phyloP scores from a whole-genome alignment of 23 tunicate genomes.

The Oikopleura dioica region DNA sequence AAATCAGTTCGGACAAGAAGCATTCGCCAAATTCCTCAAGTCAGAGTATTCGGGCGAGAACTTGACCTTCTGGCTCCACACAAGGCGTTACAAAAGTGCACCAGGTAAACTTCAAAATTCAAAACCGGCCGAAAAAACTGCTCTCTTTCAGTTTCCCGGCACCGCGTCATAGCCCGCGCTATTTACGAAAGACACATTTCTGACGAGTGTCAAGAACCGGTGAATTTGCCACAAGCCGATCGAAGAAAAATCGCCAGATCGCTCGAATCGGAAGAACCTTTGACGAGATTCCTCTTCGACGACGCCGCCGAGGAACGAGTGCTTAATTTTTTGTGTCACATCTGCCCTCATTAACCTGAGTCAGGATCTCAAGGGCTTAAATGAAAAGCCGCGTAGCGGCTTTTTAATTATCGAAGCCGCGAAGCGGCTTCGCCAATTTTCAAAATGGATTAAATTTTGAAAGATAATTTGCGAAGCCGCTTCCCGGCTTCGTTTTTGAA shows the following conservation, averaged over 20 bases:
- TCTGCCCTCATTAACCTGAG: no score
- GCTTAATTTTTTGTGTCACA: no score
- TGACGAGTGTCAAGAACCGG: slow-evolving; percentile 1
- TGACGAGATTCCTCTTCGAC: neutral
- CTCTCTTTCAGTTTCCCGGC: neutral
- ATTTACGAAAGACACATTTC: neutral
- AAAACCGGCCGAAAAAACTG: no score
- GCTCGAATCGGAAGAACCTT: neutral
- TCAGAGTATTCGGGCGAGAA: slow-evolving; percentile 25
- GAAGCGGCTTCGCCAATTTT: neutral
- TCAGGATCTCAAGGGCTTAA: no score
- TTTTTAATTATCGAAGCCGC: no score
- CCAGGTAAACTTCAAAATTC: neutral
- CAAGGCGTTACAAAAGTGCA: neutral
- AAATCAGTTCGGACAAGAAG: slow-evolving; percentile 32
- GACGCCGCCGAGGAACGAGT: slow-evolving; percentile 3
- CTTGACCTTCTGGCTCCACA: slow-evolving; percentile 48
- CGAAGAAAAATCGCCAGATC: neutral
- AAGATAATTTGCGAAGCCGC: neutral
- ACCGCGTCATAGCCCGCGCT: neutral
- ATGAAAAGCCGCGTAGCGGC: no score
- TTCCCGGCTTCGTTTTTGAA: no score
- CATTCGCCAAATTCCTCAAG: neutral
- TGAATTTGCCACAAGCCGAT: neutral
- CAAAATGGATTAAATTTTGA: neutral